phyloP scores from a whole-genome alignment of 2,113 vertebrate species.

The Mesitornis unicolor region DNA sequence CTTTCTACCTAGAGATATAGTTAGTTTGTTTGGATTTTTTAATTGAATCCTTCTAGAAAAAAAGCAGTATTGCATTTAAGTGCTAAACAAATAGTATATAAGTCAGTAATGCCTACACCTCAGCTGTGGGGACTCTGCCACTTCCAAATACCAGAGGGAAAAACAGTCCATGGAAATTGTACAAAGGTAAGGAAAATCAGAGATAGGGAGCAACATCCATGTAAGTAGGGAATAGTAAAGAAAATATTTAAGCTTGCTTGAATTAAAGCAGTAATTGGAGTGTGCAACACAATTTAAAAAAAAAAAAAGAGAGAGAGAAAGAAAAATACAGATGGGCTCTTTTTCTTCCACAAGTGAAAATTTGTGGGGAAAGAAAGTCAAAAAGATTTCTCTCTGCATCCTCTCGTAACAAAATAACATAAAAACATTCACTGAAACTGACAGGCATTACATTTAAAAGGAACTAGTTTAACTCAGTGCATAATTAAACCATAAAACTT shows the following conservation, averaged over 20 bases:
- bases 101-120: background rate
- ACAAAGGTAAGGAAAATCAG: background rate
- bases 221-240: background rate
- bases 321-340: rapidly evolving
- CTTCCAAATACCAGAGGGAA: background rate
- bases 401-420: background rate
- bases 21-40: background rate
- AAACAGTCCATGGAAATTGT: background rate
- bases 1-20: background rate
- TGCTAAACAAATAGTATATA: background rate
- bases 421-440: background rate
- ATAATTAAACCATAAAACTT: background rate
- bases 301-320: rapidly evolving
- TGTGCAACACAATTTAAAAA: background rate
- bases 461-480: background rate
- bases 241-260: background rate
- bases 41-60: background rate
- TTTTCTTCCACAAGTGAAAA: background rate
- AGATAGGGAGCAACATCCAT: background rate
- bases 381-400: background rate
- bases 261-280: background rate
- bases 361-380: background rate
- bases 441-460: background rate
- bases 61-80: background rate
- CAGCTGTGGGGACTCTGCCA: background rate